Evolutionary conservation across 1,140 invertebrate species (phyloP).

Genomic region (Ceratina calcarata): DNA sequence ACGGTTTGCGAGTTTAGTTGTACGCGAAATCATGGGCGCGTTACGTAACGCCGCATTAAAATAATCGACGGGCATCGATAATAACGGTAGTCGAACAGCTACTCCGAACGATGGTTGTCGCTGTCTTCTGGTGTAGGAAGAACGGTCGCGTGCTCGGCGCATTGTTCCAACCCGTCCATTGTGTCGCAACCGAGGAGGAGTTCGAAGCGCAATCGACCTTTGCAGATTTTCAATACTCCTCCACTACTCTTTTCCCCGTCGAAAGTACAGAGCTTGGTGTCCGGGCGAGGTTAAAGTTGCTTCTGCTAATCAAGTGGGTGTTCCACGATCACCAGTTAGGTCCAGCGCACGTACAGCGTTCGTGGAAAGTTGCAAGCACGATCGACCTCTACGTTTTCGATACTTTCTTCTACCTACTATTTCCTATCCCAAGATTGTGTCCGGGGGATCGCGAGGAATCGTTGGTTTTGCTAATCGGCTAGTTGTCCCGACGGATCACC

Average conservation of each 20-base stretch:
- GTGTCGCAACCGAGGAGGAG: slow-evolving; percentile 38
- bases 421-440: background rate
- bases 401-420: no score
- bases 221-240: slow-evolving; percentile 14
- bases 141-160: slow-evolving; percentile 36
- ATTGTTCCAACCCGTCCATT: slow-evolving; percentile 35
- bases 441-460: background rate
- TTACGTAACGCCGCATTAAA: slow-evolving; percentile 35
- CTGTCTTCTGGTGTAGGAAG: background rate
- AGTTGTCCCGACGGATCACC: background rate
- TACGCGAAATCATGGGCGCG: slow-evolving; percentile 13
- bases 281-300: background rate
- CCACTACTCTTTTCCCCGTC: background rate
- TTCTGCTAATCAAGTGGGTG: slow-evolving; percentile 10
- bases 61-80: slow-evolving; percentile 36
- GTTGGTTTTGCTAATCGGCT: slow-evolving; percentile 21
- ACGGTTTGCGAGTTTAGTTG: background rate
- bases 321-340: no score
- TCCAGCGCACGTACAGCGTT: no score
- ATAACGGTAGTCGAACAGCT: slow-evolving; percentile 36
- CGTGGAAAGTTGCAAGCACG: no score
- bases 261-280: background rate
- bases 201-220: slow-evolving; percentile 32
- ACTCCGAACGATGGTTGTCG: background rate
- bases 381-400: no score